Evolutionary conservation across 2,113 vertebrate genomes (phyloP).

Genomic region (Heliornis fulica): DNA sequence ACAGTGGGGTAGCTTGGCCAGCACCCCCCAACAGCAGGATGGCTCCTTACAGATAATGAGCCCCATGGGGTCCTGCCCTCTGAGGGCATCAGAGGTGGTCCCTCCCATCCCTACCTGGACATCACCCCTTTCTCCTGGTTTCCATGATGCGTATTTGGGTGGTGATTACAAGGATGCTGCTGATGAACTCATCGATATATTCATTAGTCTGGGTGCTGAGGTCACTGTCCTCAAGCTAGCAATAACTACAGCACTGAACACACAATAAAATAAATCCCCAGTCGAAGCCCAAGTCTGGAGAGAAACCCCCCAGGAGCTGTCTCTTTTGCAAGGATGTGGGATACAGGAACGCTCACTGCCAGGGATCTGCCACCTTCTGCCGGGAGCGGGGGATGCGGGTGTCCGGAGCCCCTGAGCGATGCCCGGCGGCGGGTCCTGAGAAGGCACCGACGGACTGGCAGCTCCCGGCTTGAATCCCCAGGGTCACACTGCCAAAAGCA

Average conservation of each 20-base stretch:
- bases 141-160: background rate
- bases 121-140: background rate
- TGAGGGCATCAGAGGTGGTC: background rate
- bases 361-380: background rate
- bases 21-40: rapidly evolving
- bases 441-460: too few species aligned
- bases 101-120: background rate
- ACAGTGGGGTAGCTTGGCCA: background rate
- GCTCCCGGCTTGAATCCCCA: background rate
- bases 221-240: background rate
- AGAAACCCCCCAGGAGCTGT: background rate
- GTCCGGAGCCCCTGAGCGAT: too few species aligned
- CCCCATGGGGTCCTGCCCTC: background rate
- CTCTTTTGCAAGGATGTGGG: background rate
- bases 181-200: background rate
- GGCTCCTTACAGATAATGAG: background rate
- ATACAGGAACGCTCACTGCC: background rate
- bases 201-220: background rate
- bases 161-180: background rate
- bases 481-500: background rate
- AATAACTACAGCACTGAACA: background rate
- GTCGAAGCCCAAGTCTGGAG: background rate
- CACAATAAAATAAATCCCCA: background rate
- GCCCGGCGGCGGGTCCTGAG: too few species aligned
- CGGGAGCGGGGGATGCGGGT: too few species aligned